A percentile compares a stretch with the other conserved stretches of the same genome.
phyloP scores from a whole-genome alignment of 2,888 invertebrate species.

The Platerodrilus igneus region DNA sequence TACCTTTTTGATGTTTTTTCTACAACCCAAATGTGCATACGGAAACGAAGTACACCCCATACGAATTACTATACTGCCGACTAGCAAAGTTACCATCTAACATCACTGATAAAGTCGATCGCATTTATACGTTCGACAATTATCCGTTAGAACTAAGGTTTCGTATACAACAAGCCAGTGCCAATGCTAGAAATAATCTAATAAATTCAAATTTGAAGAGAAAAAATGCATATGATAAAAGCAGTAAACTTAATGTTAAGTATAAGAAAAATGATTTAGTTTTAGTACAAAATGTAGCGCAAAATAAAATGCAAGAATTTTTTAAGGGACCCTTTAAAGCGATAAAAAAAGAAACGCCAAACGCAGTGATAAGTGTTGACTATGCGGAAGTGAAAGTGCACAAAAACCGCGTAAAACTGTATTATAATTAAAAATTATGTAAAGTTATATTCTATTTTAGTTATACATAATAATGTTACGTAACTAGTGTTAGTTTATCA shows the following conservation, averaged over 20 bases:
- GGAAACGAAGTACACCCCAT: constrained; percentile 26
- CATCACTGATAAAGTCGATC: constrained; percentile 7
- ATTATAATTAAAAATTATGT: too few species aligned
- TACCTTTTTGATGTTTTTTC: constrained; percentile 27
- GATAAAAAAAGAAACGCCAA: neutral
- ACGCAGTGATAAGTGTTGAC: constrained; percentile 5
- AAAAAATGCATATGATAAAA: constrained; percentile 2
- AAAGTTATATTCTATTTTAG: too few species aligned
- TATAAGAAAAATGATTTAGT: constrained; percentile 6
- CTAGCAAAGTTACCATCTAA: constrained; percentile 18
- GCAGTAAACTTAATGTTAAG: neutral
- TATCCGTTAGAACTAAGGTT: constrained; percentile 28
- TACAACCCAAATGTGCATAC: constrained; percentile 27
- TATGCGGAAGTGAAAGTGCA: constrained; percentile 9
- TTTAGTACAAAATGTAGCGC: constrained; percentile 2
- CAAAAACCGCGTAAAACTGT: too few species aligned
- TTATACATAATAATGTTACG: too few species aligned
- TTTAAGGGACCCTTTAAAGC: constrained; percentile 2
- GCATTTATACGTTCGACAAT: constrained; percentile 21
- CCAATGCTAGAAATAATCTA: constrained; percentile 20
- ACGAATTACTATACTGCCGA: constrained; percentile 25
- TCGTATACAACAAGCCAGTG: constrained; percentile 19
- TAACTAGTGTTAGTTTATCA: too few species aligned
- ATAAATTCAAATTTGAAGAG: constrained; percentile 10
- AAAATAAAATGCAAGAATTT: constrained; percentile 1